Base-by-base conservation (phyloP, 2,113 vertebrate genomes). In the Lycaon pictus region DNA sequence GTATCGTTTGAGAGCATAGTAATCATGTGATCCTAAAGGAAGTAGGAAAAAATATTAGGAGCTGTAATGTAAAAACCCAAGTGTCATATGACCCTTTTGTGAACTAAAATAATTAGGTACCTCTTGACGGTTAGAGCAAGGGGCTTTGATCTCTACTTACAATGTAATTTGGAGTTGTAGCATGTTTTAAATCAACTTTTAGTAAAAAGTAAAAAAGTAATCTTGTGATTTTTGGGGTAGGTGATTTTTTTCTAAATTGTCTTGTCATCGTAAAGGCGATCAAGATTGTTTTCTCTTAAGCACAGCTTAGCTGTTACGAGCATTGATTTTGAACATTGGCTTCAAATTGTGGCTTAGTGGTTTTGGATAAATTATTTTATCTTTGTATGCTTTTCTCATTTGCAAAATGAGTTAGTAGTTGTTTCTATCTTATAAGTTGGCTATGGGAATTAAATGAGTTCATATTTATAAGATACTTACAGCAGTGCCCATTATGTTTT, bases 71-170 rank as follows among this genome's bases (percentile, higher is more conserved):
- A 48, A 72, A 55, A 80, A 48, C n/a, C 83, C 69, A 72, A n/a
- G 69, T 96, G 58, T 90, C 87, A 27, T 37, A 43, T 56, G 93
- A 72, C 29, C 20, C 23, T 85, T 94, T 97, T 92, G 63, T 84
- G 69, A 97, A 84, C 95, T 89, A 63, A 95, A 90, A 81, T 93
- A 92, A 88, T 94, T 89, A 79, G 32, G 37, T 65, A 65, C 29
- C 20, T 93, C 71, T 96, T 84, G 55, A 62, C 37, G 37, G 83
- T 60, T n/a, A 32, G 67, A 8, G 16, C 7, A 1, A 8, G 32
- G 8, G 67, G 67, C 81, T 92, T 90, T 80, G 48, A 8, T 79
- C 69, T 82, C 25, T 88, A 51, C 29, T 17, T 17, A 85, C 53
- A 77, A 2, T 94, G 13, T 91, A 71, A 88, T 65, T 83, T 95